Base-by-base conservation (phyloP, 2,797 vertebrate genomes). In the Sebastes kiyomatsui region DNA sequence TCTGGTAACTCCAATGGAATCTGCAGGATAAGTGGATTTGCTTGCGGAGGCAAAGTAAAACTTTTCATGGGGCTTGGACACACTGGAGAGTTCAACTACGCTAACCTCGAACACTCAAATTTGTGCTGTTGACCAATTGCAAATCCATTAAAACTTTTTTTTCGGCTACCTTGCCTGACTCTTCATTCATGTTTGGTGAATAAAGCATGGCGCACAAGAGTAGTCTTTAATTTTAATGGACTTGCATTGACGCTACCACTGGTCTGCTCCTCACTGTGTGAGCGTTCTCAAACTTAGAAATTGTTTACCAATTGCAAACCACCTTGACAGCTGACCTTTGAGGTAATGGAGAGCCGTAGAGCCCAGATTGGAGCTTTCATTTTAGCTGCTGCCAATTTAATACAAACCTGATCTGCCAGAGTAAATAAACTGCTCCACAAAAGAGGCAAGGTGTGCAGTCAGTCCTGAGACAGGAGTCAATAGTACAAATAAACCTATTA, bases 251-350 rank as follows among this genome's bases (percentile, higher is more conserved):
- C 56, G 56, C 62, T 42, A 12, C 2, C 58, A 30, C 58, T 30
- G 58, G 27, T 16, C 33, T 42, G 33, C 20, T 27, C 6, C 16
- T 54, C 28, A 52, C 25, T 52, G 12, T 38, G 18, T 25, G 22
- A 67, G 55, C 14, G 5, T 20, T 28, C 46, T 64, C 59, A 33
- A 46, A 46, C 42, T 46, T 46, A 46, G 42, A 16, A 46, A 32
- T 65, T 59, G 28, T 61, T 60, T 30, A 66, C 52, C 59, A 42
- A 12, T 8, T 22, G 23, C 2, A 32, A 68, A 69, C 30, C 49
- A 42, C 42, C 25, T 42, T 58, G 35, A 69, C 33, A 64, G 79
- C 49, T 72, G 27, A 79, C 61, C 52, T 72, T 49, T 66, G 8
- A 58, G 46, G 22, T 38, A 65, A 64, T 23, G 4, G 25, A 30